Conservation (phyloP, 1,140 invertebrate species). For the Zaprionus capensis region DNA sequence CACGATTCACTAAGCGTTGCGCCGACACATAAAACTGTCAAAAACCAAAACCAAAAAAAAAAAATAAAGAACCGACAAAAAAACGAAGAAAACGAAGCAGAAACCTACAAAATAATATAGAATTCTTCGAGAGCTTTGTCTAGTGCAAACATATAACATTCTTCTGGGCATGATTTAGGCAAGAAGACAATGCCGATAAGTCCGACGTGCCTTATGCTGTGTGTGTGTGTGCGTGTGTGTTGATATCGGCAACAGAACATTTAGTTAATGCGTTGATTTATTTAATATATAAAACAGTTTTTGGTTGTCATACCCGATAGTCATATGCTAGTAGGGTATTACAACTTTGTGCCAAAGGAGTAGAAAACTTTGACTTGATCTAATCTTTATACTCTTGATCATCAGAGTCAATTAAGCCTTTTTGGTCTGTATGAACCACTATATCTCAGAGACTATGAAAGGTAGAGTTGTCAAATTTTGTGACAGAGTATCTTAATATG, state of each 20-base stretch:
- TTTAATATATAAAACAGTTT: constrained; percentile 69
- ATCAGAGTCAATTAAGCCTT: too few species aligned
- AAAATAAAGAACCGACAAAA: constrained; percentile 19
- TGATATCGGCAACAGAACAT: constrained; percentile 47
- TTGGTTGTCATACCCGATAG: background rate
- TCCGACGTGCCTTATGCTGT: constrained; percentile 1
- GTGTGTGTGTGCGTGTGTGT: constrained; percentile 24
- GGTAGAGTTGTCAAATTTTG: too few species aligned
- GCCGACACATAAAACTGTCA: constrained; percentile 77
- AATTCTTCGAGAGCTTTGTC: constrained; percentile 44
- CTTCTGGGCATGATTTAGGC: constrained; percentile 51
- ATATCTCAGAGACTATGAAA: too few species aligned
- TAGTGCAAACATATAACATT: constrained; percentile 25
- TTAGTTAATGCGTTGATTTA: constrained; percentile 69
- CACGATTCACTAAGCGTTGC: constrained; percentile 80
- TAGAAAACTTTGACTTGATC: too few species aligned
- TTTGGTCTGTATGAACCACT: too few species aligned
- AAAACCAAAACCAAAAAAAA: constrained; percentile 54
- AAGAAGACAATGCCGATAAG: constrained; percentile 73
- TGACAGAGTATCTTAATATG: too few species aligned
- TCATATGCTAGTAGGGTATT: background rate
- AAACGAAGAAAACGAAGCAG: constrained; percentile 9
- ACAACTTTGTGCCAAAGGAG: too few species aligned
- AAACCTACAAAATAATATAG: constrained; percentile 17
- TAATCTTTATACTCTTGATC: too few species aligned